Evolutionary conservation across 2,888 invertebrate species (phyloP).

Genomic region (Alsophila aescularia): DNA sequence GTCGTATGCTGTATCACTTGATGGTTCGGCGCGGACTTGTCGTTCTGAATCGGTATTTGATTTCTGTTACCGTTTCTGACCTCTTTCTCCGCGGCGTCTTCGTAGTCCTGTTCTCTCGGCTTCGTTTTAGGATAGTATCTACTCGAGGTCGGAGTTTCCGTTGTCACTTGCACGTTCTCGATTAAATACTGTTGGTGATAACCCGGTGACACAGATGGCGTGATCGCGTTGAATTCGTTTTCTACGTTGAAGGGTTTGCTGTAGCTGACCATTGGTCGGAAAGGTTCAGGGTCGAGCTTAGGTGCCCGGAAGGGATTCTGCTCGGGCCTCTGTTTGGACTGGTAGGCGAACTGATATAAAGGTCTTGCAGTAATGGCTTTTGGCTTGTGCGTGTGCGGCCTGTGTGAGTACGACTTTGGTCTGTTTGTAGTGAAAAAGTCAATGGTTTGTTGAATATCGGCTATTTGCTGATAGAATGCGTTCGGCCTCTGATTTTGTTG

Average conservation of each 20-base stretch:
- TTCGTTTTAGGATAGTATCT: conserved; percentile 80
- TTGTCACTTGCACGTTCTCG: conserved; percentile 76
- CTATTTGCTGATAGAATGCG: conserved; percentile 87
- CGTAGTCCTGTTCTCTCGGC: conserved; percentile 78
- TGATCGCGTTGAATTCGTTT: conserved; percentile 74
- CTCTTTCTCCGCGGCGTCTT: conserved; percentile 63
- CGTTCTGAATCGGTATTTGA: conserved; percentile 65
- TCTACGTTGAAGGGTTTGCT: conserved; percentile 78
- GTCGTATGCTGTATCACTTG: conserved; percentile 74
- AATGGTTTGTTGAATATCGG: conserved; percentile 87
- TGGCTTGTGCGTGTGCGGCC: conserved; percentile 71
- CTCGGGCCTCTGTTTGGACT: conserved; percentile 82
- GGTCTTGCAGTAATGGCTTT: conserved; percentile 84
- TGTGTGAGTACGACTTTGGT: conserved; percentile 76
- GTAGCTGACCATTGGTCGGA: conserved; percentile 86
- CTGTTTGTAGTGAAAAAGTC: conserved; percentile 85
- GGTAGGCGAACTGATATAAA: conserved; percentile 89
- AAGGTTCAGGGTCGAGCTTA: conserved; percentile 85
- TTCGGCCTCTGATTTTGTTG: conserved; percentile 76
- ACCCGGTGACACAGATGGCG: conserved; percentile 67
- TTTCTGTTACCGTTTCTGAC: conserved; percentile 63
- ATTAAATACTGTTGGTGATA: conserved; percentile 75
- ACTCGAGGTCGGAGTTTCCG: conserved; percentile 79
- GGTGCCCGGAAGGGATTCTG: conserved; percentile 78
- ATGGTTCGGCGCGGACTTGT: conserved; percentile 63